Conservation (phyloP, 1,140 invertebrate species). For the Apis laboriosa region DNA sequence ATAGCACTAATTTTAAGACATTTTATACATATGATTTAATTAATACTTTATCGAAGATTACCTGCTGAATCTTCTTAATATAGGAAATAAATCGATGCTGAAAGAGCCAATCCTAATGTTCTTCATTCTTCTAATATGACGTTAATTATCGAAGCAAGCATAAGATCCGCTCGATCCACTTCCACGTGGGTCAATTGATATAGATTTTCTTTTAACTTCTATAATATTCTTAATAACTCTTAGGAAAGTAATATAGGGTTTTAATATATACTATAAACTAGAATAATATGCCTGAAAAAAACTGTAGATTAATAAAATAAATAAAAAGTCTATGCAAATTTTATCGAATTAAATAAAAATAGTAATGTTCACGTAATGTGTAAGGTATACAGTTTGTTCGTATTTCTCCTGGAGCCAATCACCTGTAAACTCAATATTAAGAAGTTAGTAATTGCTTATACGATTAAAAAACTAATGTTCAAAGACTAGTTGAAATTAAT, state of each 20-base stretch:
- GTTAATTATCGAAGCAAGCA: conserved; percentile 50
- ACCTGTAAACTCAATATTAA: conserved; percentile 78
- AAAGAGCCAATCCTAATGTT: conserved; percentile 58
- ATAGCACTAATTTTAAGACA: conserved; percentile 42
- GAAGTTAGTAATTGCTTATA: conserved; percentile 63
- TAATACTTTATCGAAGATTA: conserved; percentile 72
- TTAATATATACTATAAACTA: conserved; percentile 44
- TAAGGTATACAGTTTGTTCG: conserved; percentile 51
- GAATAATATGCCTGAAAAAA: conserved; percentile 57
- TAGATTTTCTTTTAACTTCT: conserved; percentile 60
- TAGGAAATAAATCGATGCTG: conserved; percentile 66
- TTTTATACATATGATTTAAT: conserved; percentile 56
- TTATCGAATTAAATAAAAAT: conserved; percentile 26
- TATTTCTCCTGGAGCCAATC: conserved; percentile 60
- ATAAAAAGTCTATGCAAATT: conserved; percentile 29
- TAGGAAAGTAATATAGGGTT: conserved; percentile 44
- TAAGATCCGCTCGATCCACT: conserved; percentile 41
- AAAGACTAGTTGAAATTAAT: conserved; percentile 35
- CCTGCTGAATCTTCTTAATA: conserved; percentile 72
- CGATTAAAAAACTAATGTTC: conserved; percentile 43
- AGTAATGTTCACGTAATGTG: conserved; percentile 37
- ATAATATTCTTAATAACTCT: conserved; percentile 55
- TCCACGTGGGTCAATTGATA: conserved; percentile 45
- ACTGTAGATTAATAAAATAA: conserved; percentile 52
- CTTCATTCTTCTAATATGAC: conserved; percentile 62